Evolutionary conservation across 2,113 vertebrate genomes (phyloP), one percentile per base, ranked within the genome.

Genomic region (Chinchilla lanigera): DNA sequence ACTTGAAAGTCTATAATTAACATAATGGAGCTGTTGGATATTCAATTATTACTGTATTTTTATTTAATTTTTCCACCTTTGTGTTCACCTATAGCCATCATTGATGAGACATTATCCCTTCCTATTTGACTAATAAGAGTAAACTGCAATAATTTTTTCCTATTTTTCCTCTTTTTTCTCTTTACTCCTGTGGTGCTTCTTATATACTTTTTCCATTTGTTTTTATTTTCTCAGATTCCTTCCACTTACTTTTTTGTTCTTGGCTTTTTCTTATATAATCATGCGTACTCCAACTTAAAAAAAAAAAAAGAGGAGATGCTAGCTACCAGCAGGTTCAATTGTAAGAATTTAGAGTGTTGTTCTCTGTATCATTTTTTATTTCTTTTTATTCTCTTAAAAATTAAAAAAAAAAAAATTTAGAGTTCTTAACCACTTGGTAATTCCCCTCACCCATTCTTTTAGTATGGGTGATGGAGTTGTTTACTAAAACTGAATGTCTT

Each of bases 401-500:
- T 60, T 50, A 58, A 58, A 58, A 60, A 58, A 58, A 58, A 58
- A 73, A 50, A 56, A 78, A 10, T 44, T 73, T 60, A 41, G 50
- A 93, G 41, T n/a, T 69, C 47, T 56, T 75, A 69, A 20, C 75
- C 16, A 3, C 19, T 28, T 84, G 61, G 10, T 17, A 35, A 47
- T 56, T 83, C 28, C 50, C 50, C 14, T 73, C 65, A 24, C n/a
- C n/a, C 73, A 12, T 50, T 61, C 26, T 56, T 82, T 89, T 86
- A 41, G 63, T 81, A 47, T 30, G 24, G 7, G 41, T 47, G 41
- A 38, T 80, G 28, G 6, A 26, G 12, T 47, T 89, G 26, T 47
- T 81, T 93, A 89, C 75, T 28, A 83, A 93, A 95, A 69, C 58
- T 60, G 19, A 77, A 58, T 52, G 22, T 71, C 38, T 81, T 89